Evolutionary conservation across 2,797 vertebrate genomes (phyloP), one percentile per base, ranked within the genome.

Genomic region (Cercopithecus petaurista): DNA sequence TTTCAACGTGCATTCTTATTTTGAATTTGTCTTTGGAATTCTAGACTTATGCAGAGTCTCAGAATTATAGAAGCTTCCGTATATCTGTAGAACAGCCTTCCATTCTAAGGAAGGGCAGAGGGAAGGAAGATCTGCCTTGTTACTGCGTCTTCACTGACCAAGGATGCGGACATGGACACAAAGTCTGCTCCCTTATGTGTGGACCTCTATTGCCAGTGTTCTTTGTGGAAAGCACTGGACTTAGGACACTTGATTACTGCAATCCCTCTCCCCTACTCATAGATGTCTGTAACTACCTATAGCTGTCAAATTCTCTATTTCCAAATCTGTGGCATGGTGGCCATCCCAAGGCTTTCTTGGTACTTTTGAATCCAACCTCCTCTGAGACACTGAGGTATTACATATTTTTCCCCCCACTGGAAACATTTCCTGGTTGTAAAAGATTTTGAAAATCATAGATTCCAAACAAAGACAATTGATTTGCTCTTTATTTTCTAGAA

Each of bases 111-210:
- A 13, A 50, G 12, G 33, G 39, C 36, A 43, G 28, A 13, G 15
- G 28, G 21, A 79, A 43, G 22, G 43, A n/a, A n/a, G 28, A 1
- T 4, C 33, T 33, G 93, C 11, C 17, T 5, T 9, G 14, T 28
- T 17, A 0, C 30, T 6, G 2, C 4, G 0, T 61, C 8, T 26
- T 67, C 48, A 21, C 4, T 48, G 64, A 7, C 33, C 2, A 22
- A 21, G 43, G 76, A 21, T 2, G 28, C 12, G 22, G 13, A 9
- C 0, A 1, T 5, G 24, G 13, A 57, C 28, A 36, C 4, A 13
- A 21, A 14, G 19, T 36, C 64, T 24, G 3, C 4, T 46, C 2
- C 1, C 0, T 4, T 30, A 7, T 4, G 5, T 33, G 6, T 48
- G 50, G 28, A 30, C 6, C 39, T 30, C 14, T 72, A 0, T 39